phyloP scores from a whole-genome alignment of 2,888 invertebrate genomes.

The Formica aserva region DNA sequence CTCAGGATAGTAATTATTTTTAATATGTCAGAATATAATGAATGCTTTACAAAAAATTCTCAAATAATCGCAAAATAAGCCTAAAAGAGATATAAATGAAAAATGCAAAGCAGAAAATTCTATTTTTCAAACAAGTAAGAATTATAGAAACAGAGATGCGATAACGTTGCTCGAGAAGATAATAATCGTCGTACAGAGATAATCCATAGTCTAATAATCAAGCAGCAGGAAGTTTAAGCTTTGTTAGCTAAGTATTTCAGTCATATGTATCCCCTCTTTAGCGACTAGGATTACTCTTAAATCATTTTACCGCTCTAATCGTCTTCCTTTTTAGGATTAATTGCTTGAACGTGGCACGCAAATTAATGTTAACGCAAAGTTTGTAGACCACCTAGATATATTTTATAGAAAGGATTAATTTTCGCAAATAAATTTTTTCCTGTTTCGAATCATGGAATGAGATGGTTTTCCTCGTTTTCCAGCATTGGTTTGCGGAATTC shows the following conservation, averaged over 20 bases:
- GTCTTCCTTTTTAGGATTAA: constrained; percentile 37
- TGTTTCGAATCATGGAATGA: neutral
- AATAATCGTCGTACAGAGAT: constrained; percentile 23
- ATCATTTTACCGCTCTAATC: constrained; percentile 20
- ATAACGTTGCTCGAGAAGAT: constrained; percentile 7
- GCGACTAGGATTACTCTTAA: constrained; percentile 25
- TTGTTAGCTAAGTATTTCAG: constrained; percentile 50
- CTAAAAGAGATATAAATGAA: neutral
- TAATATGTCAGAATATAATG: constrained; percentile 9
- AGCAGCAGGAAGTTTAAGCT: constrained; percentile 44
- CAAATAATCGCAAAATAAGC: neutral
- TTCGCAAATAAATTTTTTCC: constrained; percentile 8
- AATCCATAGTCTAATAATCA: constrained; percentile 46
- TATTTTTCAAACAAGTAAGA: neutral
- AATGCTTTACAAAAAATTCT: neutral
- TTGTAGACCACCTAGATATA: neutral
- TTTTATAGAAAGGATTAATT: neutral
- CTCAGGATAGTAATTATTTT: neutral
- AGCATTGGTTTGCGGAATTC: neutral
- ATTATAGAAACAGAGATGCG: neutral
- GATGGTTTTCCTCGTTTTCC: neutral
- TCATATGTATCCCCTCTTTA: constrained; percentile 38
- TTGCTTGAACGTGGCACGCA: constrained; percentile 11
- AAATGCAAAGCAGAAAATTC: neutral
- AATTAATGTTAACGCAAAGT: constrained; percentile 16